Evolutionary conservation across 2,888 invertebrate genomes (phyloP).

Genomic region (Drosophila merina): DNA sequence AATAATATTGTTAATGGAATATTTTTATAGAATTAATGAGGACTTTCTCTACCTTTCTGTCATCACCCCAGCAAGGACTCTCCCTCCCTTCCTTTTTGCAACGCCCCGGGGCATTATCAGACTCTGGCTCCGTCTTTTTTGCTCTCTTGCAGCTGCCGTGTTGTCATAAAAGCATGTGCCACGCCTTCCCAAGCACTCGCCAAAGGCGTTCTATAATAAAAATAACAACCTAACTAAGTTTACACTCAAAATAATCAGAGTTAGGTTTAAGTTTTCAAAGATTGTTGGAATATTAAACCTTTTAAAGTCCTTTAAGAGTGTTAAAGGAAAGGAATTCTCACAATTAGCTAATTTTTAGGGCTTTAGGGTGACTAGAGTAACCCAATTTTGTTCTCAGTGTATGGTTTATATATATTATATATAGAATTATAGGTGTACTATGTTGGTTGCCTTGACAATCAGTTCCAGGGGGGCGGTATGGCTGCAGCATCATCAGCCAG

Average conservation of each 20-base stretch:
- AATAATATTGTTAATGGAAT: no score
- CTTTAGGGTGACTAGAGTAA: no score
- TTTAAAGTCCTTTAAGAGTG: no score
- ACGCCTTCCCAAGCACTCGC: conserved; percentile 36
- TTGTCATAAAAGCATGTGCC: conserved; percentile 63
- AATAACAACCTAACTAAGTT: conserved; percentile 74
- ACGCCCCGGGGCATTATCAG: conserved; percentile 38
- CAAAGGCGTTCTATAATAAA: conserved; percentile 64
- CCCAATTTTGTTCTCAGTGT: neutral
- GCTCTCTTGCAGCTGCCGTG: conserved; percentile 30
- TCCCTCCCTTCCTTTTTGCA: neutral
- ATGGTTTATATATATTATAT: neutral
- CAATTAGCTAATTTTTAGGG: no score
- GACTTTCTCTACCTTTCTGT: no score
- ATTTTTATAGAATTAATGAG: no score
- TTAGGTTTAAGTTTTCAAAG: no score
- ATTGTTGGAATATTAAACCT: no score
- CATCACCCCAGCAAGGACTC: no score
- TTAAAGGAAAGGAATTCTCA: no score
- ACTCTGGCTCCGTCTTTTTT: conserved; percentile 37
- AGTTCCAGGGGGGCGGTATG: conserved; percentile 24
- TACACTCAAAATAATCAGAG: conserved; percentile 1
- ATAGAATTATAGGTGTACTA: neutral
- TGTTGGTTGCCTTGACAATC: conserved; percentile 59
- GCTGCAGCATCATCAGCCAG: conserved; percentile 31